These are phyloP conservation scores for Zosterops pallidus DNA, from an alignment of 2,113 vertebrate genomes.

Conservation along the genomic window DNA sequence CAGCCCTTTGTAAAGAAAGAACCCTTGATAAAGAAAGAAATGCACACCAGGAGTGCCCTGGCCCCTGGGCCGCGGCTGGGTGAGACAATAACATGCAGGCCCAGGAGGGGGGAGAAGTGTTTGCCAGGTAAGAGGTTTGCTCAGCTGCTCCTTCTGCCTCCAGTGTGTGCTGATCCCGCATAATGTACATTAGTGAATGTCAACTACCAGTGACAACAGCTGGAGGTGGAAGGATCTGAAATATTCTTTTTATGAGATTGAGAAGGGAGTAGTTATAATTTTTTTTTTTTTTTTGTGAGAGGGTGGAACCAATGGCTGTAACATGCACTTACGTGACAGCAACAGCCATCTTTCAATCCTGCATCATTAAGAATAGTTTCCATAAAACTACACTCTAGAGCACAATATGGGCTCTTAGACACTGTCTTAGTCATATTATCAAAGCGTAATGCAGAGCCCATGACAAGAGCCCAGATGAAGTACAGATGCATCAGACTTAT, in stretches of 20 bases:
- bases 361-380: background rate
- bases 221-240: background rate
- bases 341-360: background rate
- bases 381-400: background rate
- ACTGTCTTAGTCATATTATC: background rate
- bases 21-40: background rate
- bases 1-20: rapidly evolving
- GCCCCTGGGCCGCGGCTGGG: rapidly evolving
- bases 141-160: no score
- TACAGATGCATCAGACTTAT: rapidly evolving
- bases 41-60: rapidly evolving
- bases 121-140: background rate
- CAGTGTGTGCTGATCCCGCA: rapidly evolving
- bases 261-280: background rate
- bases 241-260: background rate
- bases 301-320: background rate
- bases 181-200: no score
- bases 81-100: rapidly evolving
- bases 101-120: background rate
- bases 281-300: no score
- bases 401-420: background rate
- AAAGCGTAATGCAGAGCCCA: background rate
- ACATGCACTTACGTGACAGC: background rate
- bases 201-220: background rate
- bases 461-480: background rate